These are phyloP conservation scores for Melanotaenia trifasciata DNA, from an alignment of 2,797 vertebrate species.

Conservation along the genomic window DNA sequence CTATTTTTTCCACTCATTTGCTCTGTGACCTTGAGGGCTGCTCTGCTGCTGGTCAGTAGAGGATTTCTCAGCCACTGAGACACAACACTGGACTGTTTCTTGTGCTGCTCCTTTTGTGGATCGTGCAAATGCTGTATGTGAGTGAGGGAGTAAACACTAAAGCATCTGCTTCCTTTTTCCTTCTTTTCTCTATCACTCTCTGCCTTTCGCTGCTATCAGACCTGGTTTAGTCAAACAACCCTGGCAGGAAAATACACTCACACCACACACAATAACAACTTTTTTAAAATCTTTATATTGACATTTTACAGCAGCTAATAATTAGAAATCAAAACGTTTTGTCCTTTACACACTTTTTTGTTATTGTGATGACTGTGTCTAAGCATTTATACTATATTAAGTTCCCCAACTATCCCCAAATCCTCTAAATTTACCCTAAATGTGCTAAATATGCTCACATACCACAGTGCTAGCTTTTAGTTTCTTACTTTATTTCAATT, in stretches of 20 bases:
- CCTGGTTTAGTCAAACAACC: slow-evolving; percentile 60
- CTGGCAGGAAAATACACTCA: slow-evolving; percentile 51
- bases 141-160: slow-evolving; percentile 37
- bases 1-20: slow-evolving; percentile 4
- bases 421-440: neutral
- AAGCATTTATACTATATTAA: neutral
- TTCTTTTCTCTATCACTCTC: slow-evolving; percentile 49
- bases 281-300: neutral
- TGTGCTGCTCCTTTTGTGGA: slow-evolving; percentile 45
- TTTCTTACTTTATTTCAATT: neutral
- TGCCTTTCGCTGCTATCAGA: slow-evolving; percentile 55
- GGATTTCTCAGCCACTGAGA: slow-evolving; percentile 39
- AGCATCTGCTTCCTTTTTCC: slow-evolving; percentile 82
- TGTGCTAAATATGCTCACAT: neutral
- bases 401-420: neutral
- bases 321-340: neutral
- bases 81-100: slow-evolving; percentile 66
- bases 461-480: neutral
- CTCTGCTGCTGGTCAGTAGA: slow-evolving; percentile 46
- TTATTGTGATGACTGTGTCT: too few relatives aligned
- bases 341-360: neutral
- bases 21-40: slow-evolving; percentile 48
- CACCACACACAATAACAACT: neutral
- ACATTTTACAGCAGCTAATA: neutral
- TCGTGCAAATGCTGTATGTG: slow-evolving; percentile 8